Conservation (phyloP, 2,797 vertebrate genomes). For the Acanthurus lineatus region DNA sequence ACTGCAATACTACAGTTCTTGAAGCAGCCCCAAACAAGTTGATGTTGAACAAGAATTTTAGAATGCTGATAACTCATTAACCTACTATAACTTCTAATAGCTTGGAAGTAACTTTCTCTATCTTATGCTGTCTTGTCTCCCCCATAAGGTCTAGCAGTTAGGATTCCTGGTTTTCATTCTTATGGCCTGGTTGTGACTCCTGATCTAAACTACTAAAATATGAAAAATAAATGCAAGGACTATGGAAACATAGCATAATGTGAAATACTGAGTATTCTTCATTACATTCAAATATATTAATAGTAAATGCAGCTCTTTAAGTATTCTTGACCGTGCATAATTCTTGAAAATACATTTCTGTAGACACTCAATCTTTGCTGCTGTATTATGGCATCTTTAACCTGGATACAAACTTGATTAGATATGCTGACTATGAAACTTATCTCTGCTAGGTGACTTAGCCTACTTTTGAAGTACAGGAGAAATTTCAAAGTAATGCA, state of each 20-base stretch:
- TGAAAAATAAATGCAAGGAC: too few species aligned
- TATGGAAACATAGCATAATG: too few species aligned
- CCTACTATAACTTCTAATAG: not conserved
- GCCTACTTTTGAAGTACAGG: not conserved
- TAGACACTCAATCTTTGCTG: not conserved
- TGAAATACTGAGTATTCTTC: too few species aligned
- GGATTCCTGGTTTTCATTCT: too few species aligned
- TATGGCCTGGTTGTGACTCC: too few species aligned
- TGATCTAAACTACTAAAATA: too few species aligned
- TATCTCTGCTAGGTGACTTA: conserved; percentile 20
- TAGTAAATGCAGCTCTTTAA: too few species aligned
- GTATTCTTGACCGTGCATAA: too few species aligned
- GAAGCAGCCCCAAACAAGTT: not conserved
- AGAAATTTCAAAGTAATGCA: conserved; percentile 3
- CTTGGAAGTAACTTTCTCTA: not conserved
- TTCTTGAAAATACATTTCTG: too few species aligned
- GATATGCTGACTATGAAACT: conserved; percentile 8
- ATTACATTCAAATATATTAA: too few species aligned
- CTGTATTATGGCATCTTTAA: conserved; percentile 4
- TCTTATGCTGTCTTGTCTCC: not conserved
- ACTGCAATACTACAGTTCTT: not conserved
- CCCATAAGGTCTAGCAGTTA: too few species aligned
- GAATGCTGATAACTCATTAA: not conserved
- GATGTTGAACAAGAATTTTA: not conserved
- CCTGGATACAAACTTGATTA: conserved; percentile 20